A percentile compares a stretch with the other conserved stretches of the same genome.
Conservation (phyloP, 2,888 invertebrate genomes). For the Microctonus hyperodae region DNA sequence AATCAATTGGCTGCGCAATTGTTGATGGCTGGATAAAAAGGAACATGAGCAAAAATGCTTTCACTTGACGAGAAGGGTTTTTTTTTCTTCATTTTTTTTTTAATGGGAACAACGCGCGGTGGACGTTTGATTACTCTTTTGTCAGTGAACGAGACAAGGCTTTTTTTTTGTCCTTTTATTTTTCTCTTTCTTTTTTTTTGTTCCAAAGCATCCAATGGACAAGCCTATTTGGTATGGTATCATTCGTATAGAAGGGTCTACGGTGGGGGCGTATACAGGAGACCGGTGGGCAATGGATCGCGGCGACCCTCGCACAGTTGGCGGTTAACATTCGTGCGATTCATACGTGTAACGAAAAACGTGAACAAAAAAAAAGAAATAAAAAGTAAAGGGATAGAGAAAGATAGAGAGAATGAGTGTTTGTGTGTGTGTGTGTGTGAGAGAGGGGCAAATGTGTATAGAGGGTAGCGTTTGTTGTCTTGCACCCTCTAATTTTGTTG, state of each 20-base stretch:
- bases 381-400: neutral
- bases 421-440: too few species aligned
- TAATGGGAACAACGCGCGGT: neutral
- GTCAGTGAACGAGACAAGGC: neutral
- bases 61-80: neutral
- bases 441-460: neutral
- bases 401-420: neutral
- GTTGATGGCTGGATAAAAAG: neutral
- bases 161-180: neutral
- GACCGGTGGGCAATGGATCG: constrained; percentile 52
- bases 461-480: constrained; percentile 17
- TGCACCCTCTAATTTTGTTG: constrained; percentile 55
- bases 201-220: neutral
- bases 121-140: constrained; percentile 17
- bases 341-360: constrained; percentile 24
- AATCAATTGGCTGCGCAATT: neutral
- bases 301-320: constrained; percentile 51
- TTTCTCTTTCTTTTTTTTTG: neutral
- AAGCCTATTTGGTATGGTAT: constrained; percentile 22
- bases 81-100: neutral
- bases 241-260: constrained; percentile 11
- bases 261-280: constrained; percentile 41
- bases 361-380: constrained; percentile 4
- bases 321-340: constrained; percentile 50
- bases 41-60: neutral